Evolutionary conservation across 1,140 invertebrate species (phyloP).

Genomic region (Bemisia tabaci): DNA sequence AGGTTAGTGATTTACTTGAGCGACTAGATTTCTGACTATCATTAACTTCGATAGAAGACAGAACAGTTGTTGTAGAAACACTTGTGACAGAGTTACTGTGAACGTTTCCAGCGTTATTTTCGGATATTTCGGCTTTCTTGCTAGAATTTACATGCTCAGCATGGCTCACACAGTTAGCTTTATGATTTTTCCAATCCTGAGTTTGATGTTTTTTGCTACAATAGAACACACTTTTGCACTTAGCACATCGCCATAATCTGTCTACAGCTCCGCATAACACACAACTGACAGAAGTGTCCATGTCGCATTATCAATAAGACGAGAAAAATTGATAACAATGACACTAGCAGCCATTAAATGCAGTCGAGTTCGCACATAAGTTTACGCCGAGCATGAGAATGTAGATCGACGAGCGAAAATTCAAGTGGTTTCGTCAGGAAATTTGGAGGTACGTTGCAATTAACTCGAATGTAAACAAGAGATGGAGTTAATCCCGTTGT

Average conservation of each 20-base stretch:
- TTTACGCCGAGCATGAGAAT: neutral
- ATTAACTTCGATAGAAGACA: neutral
- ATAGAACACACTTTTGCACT: constrained; percentile 56
- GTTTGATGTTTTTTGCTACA: constrained; percentile 65
- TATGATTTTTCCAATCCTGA: constrained; percentile 59
- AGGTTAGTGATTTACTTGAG: constrained; percentile 5
- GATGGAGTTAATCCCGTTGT: no score
- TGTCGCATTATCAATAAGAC: constrained; percentile 3
- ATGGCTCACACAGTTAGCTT: constrained; percentile 33
- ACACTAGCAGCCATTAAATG: neutral
- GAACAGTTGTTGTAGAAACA: neutral
- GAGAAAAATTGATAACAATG: neutral
- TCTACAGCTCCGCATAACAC: constrained; percentile 49
- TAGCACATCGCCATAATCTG: constrained; percentile 53
- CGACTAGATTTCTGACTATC: constrained; percentile 10
- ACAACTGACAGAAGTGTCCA: constrained; percentile 31
- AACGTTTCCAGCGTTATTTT: neutral
- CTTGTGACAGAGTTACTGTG: neutral
- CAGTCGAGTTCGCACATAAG: neutral
- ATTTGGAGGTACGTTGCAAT: no score
- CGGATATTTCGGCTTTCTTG: neutral
- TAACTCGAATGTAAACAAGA: no score
- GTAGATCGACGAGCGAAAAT: no score
- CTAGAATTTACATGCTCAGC: constrained; percentile 3
- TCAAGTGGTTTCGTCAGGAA: no score